Percentiles rank a stretch among this genome's conserved stretches.
Evolutionary conservation across 2,888 invertebrate genomes (phyloP).

Genomic region (Cremastinae sp.): DNA sequence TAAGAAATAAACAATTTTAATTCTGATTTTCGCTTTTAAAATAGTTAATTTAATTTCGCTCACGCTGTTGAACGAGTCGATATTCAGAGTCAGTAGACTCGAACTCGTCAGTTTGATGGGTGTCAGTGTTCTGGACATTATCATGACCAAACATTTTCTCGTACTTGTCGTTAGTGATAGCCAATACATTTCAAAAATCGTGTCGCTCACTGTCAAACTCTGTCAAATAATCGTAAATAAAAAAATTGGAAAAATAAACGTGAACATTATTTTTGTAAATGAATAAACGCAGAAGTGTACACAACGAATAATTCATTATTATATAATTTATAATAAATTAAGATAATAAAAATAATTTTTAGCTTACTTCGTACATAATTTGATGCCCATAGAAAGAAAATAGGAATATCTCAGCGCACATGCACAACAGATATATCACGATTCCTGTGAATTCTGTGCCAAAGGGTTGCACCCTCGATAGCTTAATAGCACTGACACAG

Average conservation of each 20-base stretch:
- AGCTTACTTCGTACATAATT: constrained; percentile 64
- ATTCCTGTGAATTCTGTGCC: constrained; percentile 57
- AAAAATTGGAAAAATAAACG: neutral
- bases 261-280: neutral
- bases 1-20: neutral
- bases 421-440: constrained; percentile 55
- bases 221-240: constrained; percentile 18
- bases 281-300: no score
- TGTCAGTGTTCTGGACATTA: constrained; percentile 66
- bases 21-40: neutral
- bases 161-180: constrained; percentile 53
- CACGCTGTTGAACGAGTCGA: constrained; percentile 71
- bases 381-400: constrained; percentile 72
- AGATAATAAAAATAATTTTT: no score
- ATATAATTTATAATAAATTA: no score
- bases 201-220: constrained; percentile 59
- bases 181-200: constrained; percentile 70
- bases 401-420: constrained; percentile 68
- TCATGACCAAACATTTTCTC: constrained; percentile 63
- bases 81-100: constrained; percentile 67
- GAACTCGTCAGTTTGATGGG: constrained; percentile 68
- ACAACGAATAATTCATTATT: no score
- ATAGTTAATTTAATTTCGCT: constrained; percentile 11
- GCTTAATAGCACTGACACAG: constrained; percentile 64
- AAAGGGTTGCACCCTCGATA: constrained; percentile 57